Base-by-base conservation (phyloP, 2,797 vertebrate genomes). In the Ptychobarbus kaznakovi region DNA sequence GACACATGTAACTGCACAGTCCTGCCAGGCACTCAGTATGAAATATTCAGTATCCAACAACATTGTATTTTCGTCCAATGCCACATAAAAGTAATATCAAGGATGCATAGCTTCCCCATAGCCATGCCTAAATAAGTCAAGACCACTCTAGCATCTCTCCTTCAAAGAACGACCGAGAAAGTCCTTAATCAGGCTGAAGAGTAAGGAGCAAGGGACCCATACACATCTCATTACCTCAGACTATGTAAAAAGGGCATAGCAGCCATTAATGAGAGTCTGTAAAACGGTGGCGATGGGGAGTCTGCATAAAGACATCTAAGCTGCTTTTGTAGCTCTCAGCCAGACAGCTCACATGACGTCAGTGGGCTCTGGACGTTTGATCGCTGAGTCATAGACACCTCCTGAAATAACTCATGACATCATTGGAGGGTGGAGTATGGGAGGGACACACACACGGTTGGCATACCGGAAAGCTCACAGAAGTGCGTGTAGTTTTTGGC, bases 371-470 rank as follows among this genome's bases (percentile, higher is more conserved):
- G 75, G 85, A 83, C 83, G 68, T 81, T 88, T 87, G 40, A 83
- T 70, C 32, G 81, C 73, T 74, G 89, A 87, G 76, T 84, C 82
- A 89, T 32, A 56, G 66, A 86, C 68, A 76, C 68, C 49, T 74
- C 70, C 69, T 74, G 10, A 79, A 82, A 88, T 63, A 80, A 51
- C 68, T 22, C 2, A 77, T 89, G 69, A 89, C 56, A 80, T 82
- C 86, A 86, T 3, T 46, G n/a, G 22, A 81, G 65, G 44, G 49
- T 63, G 65, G 74, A 44, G 49, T 53, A 63, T 35, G 56, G 73
- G 38, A 69, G 40, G 63, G 28, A 61, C 25, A 18, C 38, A 38
- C 66, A 40, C 13, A 25, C 38, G 38, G 4, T 2, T 16, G 32
- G 42, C 72, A 58, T 78, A 80, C 20, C 40, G 12, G 35, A 77